Conservation (phyloP, 2,888 invertebrate genomes). For the Oligia latruncula region DNA sequence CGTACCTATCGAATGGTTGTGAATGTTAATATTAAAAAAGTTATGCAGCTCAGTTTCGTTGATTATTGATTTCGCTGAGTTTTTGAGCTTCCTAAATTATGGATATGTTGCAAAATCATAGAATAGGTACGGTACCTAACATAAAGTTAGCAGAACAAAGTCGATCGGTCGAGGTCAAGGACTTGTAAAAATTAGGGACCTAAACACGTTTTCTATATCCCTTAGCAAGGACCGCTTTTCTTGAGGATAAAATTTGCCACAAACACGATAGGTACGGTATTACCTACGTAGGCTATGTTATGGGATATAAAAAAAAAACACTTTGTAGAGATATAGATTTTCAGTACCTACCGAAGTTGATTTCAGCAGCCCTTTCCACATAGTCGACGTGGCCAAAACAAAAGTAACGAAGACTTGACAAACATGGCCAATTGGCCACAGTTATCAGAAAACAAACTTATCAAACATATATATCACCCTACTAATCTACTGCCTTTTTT, state of each 20-base stretch:
- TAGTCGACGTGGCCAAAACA: neutral
- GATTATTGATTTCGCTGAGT: neutral
- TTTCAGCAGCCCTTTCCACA: neutral
- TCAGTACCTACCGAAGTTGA: neutral
- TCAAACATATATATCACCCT: neutral
- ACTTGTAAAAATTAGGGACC: neutral
- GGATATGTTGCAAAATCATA: neutral
- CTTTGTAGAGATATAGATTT: neutral
- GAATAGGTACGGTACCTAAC: too few relatives aligned
- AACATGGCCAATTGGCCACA: neutral
- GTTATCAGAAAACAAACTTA: conserved; percentile 10
- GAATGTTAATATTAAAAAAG: too few relatives aligned
- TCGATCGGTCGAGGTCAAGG: conserved; percentile 9
- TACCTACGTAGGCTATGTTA: too few relatives aligned
- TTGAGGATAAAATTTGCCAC: neutral
- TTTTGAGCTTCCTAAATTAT: neutral
- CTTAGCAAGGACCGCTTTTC: neutral
- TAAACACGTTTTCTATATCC: neutral
- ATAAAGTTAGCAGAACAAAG: neutral
- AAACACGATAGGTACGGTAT: too few relatives aligned
- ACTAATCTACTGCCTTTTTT: conserved; percentile 5
- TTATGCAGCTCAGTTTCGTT: neutral
- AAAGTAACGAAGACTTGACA: neutral
- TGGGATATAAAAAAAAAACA: too few relatives aligned
- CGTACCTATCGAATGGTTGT: neutral